Evolutionary conservation across 2,113 vertebrate species (phyloP).

Genomic region (Bos taurus): ARS-UCD2.0 NC_037343.1:32317501-32318000

Average conservation of each 20-base stretch:
- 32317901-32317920: not conserved
- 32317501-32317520: not conserved
- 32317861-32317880: not conserved
- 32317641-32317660: not conserved
- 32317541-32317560: not conserved
- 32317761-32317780: not conserved
- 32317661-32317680: not conserved
- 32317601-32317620: not conserved
- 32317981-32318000: not conserved
- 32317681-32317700: not conserved
- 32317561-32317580: not conserved
- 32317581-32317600: not conserved
- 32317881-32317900: not conserved
- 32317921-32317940: not conserved
- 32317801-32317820: not conserved
- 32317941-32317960: not conserved
- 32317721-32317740: not conserved
- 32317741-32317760: not conserved
- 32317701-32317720: not conserved
- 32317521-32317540: not conserved
- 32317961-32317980: not conserved
- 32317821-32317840: not conserved
- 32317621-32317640: not conserved
- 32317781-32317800: not conserved
- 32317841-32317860: not conserved